phyloP scores from a whole-genome alignment of 2,113 vertebrate species.

The Aleadryas rufinucha region DNA sequence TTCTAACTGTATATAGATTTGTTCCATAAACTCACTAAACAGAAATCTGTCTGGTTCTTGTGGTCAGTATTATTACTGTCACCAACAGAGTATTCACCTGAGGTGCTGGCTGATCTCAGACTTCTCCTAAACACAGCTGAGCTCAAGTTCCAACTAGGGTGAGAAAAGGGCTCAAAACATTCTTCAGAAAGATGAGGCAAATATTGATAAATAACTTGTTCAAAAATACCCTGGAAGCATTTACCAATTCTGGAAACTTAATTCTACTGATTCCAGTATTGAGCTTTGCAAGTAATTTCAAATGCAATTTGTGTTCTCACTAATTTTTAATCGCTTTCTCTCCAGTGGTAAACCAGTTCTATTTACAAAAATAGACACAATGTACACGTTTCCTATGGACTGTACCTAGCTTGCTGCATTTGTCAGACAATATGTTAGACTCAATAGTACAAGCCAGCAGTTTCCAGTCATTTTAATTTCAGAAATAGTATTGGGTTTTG shows the following conservation, averaged over 20 bases:
- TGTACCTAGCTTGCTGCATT: not conserved
- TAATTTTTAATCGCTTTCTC: not conserved
- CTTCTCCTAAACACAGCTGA: not conserved
- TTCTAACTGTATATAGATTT: not conserved
- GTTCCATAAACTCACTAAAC: not conserved
- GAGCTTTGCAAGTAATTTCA: not conserved
- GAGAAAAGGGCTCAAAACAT: not conserved
- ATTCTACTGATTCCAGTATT: not conserved
- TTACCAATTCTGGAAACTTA: not conserved
- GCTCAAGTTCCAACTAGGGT: not conserved
- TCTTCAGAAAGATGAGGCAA: not conserved
- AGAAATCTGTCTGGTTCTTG: not conserved
- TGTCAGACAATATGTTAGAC: not conserved
- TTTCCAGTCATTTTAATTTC: not conserved
- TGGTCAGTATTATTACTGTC: not conserved
- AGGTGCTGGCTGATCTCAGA: not conserved
- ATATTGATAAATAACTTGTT: not conserved
- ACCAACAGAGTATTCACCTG: not conserved
- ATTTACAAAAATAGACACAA: not conserved
- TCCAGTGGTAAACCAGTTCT: not conserved
- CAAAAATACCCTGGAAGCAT: not conserved
- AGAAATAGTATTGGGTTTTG: not conserved
- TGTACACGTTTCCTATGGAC: not conserved
- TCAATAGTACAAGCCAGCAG: not conserved
- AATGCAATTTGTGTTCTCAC: not conserved